Base-by-base conservation (phyloP, 2,888 invertebrate species). In the Cosmopolites sordidus region DNA sequence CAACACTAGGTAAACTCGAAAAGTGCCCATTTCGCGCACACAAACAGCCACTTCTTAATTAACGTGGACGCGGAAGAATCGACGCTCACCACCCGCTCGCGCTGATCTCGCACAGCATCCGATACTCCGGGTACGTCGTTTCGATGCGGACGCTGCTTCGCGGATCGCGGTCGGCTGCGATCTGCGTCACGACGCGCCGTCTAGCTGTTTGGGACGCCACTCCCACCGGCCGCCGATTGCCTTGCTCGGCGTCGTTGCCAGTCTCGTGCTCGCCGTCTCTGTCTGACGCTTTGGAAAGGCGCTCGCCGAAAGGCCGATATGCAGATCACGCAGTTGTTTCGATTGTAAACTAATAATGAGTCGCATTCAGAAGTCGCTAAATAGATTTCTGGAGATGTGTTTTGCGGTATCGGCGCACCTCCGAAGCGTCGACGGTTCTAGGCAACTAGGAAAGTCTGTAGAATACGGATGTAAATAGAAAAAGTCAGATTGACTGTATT, bases 101-200 rank as follows among this genome's bases (percentile, higher is more conserved):
- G 33, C 11, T 12, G n/a, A 33, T 12, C n/a, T 5, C 12, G 12
- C n/a, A 33, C 33, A 33, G 33, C 33, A 33, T 33, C 33, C 33
- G 33, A 33, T 11, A 11, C 5, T 12, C n/a, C 8, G 3, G 33
- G 33, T 4, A 4, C 4, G 8, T 2, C 8, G 5, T 33, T 12
- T 4, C 8, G 8, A 46, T 49, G 49, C 54, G 45, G 50, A 54
- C 48, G 49, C 54, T 54, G 54, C 46, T 46, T 22, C 29, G 18
- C 22, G 12, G 38, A 49, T 49, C 49, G 49, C 48, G 37, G 48
- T 48, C 43, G 16, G 43, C 44, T 47, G 54, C 45, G 54, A 54
- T 46, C 46, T 50, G 54, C 54, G 50, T 50, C 54, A 46, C 46
- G 54, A 49, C 46, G 54, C 54, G 54, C 47, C 53, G 53, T 51